Evolutionary conservation across 1,140 invertebrate species (phyloP), one percentile per base, ranked within the genome.

Genomic region (Asobara japonica): DNA sequence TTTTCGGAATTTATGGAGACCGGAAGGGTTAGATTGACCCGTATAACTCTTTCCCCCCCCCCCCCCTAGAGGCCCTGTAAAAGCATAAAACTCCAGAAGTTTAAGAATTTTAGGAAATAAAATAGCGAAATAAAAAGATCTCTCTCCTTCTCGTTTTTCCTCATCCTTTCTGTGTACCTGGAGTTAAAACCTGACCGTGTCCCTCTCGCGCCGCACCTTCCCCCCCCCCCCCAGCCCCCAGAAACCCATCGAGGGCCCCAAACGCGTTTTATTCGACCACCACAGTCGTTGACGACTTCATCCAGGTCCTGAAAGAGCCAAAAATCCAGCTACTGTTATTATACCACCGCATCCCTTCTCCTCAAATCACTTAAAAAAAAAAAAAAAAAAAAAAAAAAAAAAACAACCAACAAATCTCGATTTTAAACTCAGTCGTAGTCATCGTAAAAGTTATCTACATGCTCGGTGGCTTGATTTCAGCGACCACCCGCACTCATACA

Each of bases 401-500:
- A 41, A 30, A 51, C 65, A 41, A 74, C 66, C 25, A 73, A 73
- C 62, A 74, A 75, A 69, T 67, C 75, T 78, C 79, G 77, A 73
- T 80, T 80, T 78, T 76, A 62, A 56, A 56, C 51, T 56, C 51
- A 56, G 18, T 56, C 51, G 51, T 56, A 56, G 51, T 72, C 77
- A 65, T 73, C 76, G 76, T 74, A 76, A 76, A 74, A 76, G 77
- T 78, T 80, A 80, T 80, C 79, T 80, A 75, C 79, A 80, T 79
- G 77, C 80, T 62, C 31, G 79, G 79, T 77, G 77, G 76, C 77
- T 31, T 79, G 78, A 79, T 77, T n/a, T 79, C 73, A 76, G 73
- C 62, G 80, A 82, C 80, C 80, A 82, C 80, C 80, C 73, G 76
- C 77, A 75, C 80, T 80, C 80, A 82, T 80, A 81, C 79, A 78